These are phyloP conservation scores for Marcusenius ussheri DNA, from an alignment of 2,113 vertebrate genomes.

Conservation along the genomic window DNA sequence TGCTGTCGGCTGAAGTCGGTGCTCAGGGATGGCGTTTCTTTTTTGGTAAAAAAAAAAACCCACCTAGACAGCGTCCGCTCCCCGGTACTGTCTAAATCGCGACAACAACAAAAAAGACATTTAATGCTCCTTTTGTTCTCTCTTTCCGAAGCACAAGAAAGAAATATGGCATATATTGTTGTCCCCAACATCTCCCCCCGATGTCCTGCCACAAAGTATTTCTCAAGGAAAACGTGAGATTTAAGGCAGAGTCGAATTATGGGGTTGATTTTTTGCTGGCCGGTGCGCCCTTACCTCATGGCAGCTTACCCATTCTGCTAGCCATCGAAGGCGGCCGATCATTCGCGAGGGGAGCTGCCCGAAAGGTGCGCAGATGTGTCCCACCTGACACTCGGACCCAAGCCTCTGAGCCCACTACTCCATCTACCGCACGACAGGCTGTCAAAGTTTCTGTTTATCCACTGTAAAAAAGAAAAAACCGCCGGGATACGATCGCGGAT, in stretches of 20 bases:
- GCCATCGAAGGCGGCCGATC: neutral
- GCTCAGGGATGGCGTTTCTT: neutral
- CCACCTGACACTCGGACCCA: constrained; percentile 4
- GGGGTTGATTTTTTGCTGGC: neutral
- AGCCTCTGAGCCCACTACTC: neutral
- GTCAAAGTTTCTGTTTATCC: constrained; percentile 2
- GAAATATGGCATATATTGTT: neutral
- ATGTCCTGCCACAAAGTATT: constrained; percentile 3
- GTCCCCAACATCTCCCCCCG: neutral
- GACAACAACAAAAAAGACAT: constrained; percentile 2
- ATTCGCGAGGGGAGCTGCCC: neutral
- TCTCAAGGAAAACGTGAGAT: neutral
- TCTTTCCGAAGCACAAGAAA: neutral
- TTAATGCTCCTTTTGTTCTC: constrained; percentile 14
- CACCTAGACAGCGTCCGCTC: neutral
- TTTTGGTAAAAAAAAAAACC: neutral
- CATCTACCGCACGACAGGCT: neutral
- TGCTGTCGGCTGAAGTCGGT: neutral
- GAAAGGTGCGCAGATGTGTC: neutral
- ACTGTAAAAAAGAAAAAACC: neutral
- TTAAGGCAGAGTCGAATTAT: neutral
- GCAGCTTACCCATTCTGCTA: neutral
- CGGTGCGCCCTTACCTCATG: neutral
- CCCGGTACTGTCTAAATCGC: neutral
- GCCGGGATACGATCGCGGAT: neutral